These are phyloP conservation scores for Cristatella mucedo DNA, from an alignment of 2,888 invertebrate genomes.

Conservation along the genomic window DNA sequence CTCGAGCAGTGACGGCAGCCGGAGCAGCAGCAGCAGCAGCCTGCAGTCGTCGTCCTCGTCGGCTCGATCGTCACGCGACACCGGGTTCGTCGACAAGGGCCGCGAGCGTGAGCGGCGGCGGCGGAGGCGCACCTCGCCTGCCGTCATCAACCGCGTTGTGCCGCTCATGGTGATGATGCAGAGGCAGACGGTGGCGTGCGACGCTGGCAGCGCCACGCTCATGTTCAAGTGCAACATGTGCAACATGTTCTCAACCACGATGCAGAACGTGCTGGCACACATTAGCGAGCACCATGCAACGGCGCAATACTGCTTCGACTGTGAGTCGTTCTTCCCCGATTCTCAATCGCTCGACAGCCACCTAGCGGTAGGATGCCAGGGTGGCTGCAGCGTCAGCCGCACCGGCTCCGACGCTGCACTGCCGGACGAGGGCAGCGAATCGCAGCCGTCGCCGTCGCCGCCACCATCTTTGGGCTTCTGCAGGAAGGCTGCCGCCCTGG, in stretches of 20 bases:
- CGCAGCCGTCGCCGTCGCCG: neutral
- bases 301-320: constrained; percentile 2
- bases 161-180: constrained; percentile 8
- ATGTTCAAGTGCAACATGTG: constrained; percentile 36
- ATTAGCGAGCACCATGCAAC: constrained; percentile 13
- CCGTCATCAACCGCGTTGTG: too few relatives aligned
- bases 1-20: too few relatives aligned
- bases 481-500: neutral
- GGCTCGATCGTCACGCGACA: too few relatives aligned
- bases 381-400: too few relatives aligned
- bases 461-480: neutral
- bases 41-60: too few relatives aligned
- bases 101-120: too few relatives aligned
- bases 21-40: too few relatives aligned
- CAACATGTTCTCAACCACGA: constrained; percentile 23
- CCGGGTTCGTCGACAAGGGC: too few relatives aligned
- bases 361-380: too few relatives aligned
- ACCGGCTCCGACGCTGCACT: too few relatives aligned
- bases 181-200: neutral
- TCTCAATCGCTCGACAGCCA: neutral
- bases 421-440: constrained; percentile 3
- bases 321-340: neutral
- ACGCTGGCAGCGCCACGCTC: constrained; percentile 16
- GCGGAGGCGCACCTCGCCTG: too few relatives aligned
- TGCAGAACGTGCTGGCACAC: constrained; percentile 29